phyloP scores from a whole-genome alignment of 2,797 vertebrate genomes.

The Chloroceryle inda region DNA sequence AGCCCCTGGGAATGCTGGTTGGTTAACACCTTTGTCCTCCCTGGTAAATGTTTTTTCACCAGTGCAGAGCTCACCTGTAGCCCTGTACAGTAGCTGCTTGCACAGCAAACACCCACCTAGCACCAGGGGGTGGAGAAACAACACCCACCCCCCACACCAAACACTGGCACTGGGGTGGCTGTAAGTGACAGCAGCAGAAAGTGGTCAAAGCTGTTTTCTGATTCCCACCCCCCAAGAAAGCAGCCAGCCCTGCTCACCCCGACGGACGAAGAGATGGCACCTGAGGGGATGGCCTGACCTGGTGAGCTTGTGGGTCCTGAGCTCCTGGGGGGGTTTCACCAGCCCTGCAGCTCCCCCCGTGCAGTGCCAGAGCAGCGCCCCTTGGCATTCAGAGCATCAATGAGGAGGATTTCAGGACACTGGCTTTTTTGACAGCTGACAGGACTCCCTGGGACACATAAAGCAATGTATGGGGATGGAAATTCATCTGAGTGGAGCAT shows the following conservation, averaged over 20 bases:
- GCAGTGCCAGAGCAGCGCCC: not conserved
- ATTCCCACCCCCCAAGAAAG: too few relatives aligned
- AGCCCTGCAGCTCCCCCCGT: not conserved
- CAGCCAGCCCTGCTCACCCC: too few relatives aligned
- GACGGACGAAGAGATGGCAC: too few relatives aligned
- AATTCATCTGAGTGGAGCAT: not conserved
- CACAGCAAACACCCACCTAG: accelerated
- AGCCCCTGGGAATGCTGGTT: not conserved
- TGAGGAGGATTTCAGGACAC: not conserved
- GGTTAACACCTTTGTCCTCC: not conserved
- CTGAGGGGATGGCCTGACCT: too few relatives aligned
- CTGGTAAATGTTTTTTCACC: not conserved
- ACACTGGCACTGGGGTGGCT: not conserved
- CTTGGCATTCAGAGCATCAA: not conserved
- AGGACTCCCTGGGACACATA: not conserved
- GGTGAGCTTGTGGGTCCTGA: not conserved
- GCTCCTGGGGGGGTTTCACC: not conserved
- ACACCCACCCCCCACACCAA: accelerated
- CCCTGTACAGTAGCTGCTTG: not conserved
- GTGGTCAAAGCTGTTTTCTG: too few relatives aligned
- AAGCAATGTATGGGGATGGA: not conserved
- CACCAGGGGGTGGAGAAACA: not conserved
- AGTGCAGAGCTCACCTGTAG: not conserved
- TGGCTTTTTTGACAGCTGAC: not conserved
- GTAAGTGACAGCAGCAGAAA: not conserved